Evolutionary conservation across 2,797 vertebrate genomes (phyloP).

Genomic region (Phylloscopus collybita): DNA sequence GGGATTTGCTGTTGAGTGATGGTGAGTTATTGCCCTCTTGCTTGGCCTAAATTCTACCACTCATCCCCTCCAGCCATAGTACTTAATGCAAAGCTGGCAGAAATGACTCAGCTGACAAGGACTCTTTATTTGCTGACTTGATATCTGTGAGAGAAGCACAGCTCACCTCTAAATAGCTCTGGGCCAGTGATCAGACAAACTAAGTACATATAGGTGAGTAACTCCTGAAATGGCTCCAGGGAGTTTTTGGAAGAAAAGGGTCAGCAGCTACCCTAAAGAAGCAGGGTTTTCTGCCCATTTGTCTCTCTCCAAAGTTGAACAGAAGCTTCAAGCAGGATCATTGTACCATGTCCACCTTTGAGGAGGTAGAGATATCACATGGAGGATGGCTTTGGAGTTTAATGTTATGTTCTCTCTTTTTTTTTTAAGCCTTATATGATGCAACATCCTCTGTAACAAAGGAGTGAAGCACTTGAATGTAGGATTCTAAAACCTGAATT

Average conservation of each 20-base stretch:
- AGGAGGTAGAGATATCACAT: background rate
- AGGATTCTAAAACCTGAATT: background rate
- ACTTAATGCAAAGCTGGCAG: conserved; percentile 42
- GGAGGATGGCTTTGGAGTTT: background rate
- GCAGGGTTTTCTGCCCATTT: background rate
- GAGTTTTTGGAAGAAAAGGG: background rate
- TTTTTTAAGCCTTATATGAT: background rate
- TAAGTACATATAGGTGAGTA: background rate
- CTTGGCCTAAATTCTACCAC: background rate
- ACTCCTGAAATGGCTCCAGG: background rate
- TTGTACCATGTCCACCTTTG: background rate
- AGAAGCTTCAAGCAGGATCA: background rate
- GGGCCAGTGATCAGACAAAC: conserved; percentile 9
- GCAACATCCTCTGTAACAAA: background rate
- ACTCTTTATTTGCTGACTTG: conserved; percentile 24
- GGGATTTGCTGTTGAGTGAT: background rate
- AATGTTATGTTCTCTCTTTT: background rate
- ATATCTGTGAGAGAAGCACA: background rate
- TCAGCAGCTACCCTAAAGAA: background rate
- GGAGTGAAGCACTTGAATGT: background rate
- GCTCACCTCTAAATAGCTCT: conserved; percentile 22
- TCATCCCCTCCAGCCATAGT: background rate
- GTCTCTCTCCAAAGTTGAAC: background rate
- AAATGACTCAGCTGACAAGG: conserved; percentile 34
- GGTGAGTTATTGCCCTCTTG: background rate